Evolutionary conservation across 2,797 vertebrate genomes (phyloP), one percentile per base, ranked within the genome.

Genomic region (Moxostoma hubbsi): DNA sequence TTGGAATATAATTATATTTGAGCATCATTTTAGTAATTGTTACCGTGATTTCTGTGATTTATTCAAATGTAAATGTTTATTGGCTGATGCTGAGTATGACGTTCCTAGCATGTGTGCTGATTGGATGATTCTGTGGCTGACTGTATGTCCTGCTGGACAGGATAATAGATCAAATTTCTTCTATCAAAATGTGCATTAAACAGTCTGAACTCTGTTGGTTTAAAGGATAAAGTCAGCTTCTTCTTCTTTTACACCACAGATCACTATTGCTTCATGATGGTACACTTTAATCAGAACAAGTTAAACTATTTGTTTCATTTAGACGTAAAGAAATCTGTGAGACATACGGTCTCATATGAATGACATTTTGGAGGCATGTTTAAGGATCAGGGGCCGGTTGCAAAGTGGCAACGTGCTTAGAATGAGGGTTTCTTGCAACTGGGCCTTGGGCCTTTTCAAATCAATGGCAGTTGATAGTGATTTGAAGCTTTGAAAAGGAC

Each of bases 111-210:
- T 43, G n/a, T 24, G 13, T 62, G 13, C 11, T 67, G 46, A 18
- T 55, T 77, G 69, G 69, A 57, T 61, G 55, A 50, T 65, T 70
- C 11, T 47, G 45, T 46, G 73, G 64, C 8, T 54, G 45, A 57
- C 43, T 53, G 18, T 73, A 63, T 75, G 77, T 89, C 89, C 91
- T 90, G 92, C 92, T 70, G 92, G 92, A 86, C 75, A 77, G 75
- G 55, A 57, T 51, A 46, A 24, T 70, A 63, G 79, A 77, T 88
- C 88, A 1, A 24, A 1, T 24, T 24, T 24, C 24, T 24, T 24
- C 24, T 24, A 24, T 64, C 63, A 45, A 4, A n/a, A 13, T 6
- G n/a, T 18, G 2, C 43, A 71, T 57, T 71, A 58, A 5, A 58
- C 54, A 9, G 46, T 46, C 47, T 72, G 12, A 16, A 43, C 1